A percentile compares a stretch with the other conserved stretches of the same genome.
These are phyloP conservation scores for Melanotaenia maccullochi DNA, from an alignment of 2,797 vertebrate species.

Conservation along the genomic window DNA sequence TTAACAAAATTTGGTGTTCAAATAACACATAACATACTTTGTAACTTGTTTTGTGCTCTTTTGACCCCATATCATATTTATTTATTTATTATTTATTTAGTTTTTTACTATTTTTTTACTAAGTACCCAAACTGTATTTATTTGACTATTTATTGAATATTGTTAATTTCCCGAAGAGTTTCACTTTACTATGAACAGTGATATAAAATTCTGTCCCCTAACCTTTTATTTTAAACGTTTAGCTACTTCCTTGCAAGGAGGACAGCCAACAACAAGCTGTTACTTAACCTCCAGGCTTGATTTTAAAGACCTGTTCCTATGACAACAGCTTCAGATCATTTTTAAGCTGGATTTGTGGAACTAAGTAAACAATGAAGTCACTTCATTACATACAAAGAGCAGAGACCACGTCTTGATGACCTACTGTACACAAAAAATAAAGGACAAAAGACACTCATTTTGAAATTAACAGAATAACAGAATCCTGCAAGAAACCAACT, in stretches of 20 bases:
- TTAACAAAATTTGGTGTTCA: background rate
- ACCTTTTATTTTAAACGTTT: too few relatives aligned
- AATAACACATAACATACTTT: background rate
- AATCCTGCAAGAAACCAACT: background rate
- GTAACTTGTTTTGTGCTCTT: background rate
- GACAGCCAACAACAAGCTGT: background rate
- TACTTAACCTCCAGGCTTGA: background rate
- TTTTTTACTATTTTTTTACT: too few relatives aligned
- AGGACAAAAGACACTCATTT: background rate
- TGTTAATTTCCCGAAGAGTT: too few relatives aligned
- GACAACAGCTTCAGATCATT: conserved; percentile 18
- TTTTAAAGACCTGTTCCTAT: conserved; percentile 14
- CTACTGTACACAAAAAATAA: background rate
- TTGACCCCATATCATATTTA: background rate
- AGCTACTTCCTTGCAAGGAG: too few relatives aligned
- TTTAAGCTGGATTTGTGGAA: conserved; percentile 13
- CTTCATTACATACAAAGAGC: background rate
- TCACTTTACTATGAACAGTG: too few relatives aligned
- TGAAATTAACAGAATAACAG: background rate
- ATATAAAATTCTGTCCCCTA: too few relatives aligned
- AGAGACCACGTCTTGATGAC: background rate
- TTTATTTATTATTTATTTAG: too few relatives aligned
- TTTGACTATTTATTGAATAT: too few relatives aligned
- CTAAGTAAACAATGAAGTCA: background rate
- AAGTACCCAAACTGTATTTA: too few relatives aligned